These are phyloP conservation scores for Microcebus ravelobensis DNA, from an alignment of 2,113 vertebrate genomes.

Conservation along the genomic window DNA sequence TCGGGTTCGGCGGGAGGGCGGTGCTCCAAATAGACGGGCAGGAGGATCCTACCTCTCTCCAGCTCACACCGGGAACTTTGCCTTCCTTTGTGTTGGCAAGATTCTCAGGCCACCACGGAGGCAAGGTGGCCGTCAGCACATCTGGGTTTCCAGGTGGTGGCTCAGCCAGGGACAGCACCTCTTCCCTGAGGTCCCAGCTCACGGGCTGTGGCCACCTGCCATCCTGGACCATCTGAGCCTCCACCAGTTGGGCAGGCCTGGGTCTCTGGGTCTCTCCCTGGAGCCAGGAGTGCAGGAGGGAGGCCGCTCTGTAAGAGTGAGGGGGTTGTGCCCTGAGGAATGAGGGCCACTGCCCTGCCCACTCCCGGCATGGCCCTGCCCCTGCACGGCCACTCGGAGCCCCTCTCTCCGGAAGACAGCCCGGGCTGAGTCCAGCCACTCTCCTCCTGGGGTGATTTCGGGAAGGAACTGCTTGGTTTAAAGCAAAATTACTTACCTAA, in stretches of 20 bases:
- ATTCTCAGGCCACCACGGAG: neutral
- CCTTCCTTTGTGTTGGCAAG: neutral
- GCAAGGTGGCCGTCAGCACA: neutral
- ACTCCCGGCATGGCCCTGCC: neutral
- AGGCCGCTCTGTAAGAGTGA: neutral
- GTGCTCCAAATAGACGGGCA: neutral
- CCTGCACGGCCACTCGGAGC: rapidly evolving
- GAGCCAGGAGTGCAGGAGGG: neutral
- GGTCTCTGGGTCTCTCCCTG: neutral
- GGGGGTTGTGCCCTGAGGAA: neutral
- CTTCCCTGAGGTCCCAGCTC: neutral
- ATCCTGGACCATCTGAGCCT: neutral
- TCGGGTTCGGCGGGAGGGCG: neutral
- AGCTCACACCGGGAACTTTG: neutral
- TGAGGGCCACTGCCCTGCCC: neutral
- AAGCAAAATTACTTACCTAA: conserved; percentile 59
- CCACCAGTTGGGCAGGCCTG: rapidly evolving
- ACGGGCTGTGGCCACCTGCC: neutral
- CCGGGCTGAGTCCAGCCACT: conserved; percentile 9
- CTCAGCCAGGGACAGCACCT: neutral
- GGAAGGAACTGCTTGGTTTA: conserved; percentile 55
- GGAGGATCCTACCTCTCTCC: neutral
- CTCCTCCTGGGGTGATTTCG: conserved; percentile 69
- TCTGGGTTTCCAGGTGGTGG: neutral
- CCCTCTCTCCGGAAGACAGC: neutral